phyloP scores from a whole-genome alignment of 64 coral and sea anemone species.

The Porites australiensis region DNA sequence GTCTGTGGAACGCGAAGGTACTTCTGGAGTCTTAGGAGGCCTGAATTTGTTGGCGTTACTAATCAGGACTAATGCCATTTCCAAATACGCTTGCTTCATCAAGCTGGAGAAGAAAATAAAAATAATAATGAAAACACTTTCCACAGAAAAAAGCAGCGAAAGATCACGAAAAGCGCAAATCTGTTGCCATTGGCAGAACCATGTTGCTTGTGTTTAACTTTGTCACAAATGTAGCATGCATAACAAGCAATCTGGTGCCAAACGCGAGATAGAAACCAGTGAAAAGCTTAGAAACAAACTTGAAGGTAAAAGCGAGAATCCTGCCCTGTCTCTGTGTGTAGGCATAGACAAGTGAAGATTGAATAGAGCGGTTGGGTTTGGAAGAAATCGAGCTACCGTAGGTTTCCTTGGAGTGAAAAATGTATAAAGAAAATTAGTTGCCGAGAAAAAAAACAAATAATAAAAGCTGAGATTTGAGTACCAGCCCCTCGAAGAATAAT shows the following conservation, averaged over 20 bases:
- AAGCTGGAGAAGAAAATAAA: conserved; percentile 41
- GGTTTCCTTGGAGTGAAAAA: too few relatives aligned
- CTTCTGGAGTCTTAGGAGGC: background rate
- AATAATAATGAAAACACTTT: background rate
- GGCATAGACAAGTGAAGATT: too few relatives aligned
- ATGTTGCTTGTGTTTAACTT: conserved; percentile 45
- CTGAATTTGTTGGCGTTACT: conserved; percentile 38
- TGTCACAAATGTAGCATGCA: conserved; percentile 82
- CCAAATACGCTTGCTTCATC: conserved; percentile 94
- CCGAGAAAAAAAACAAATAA: background rate
- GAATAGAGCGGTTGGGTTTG: too few relatives aligned
- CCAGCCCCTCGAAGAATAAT: too few relatives aligned
- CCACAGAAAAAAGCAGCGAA: too few relatives aligned
- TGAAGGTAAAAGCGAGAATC: too few relatives aligned
- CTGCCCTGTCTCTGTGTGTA: too few relatives aligned
- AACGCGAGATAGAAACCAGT: conserved; percentile 4
- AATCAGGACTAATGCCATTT: conserved; percentile 70
- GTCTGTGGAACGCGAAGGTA: background rate
- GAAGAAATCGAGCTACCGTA: too few relatives aligned
- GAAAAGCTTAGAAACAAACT: too few relatives aligned
- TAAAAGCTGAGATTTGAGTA: background rate
- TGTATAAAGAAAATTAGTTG: too few relatives aligned
- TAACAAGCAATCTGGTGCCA: conserved; percentile 41
- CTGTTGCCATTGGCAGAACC: background rate
- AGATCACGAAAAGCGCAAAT: too few relatives aligned